Evolutionary conservation across 2,888 invertebrate species (phyloP).

Genomic region (Papilio elwesi): DNA sequence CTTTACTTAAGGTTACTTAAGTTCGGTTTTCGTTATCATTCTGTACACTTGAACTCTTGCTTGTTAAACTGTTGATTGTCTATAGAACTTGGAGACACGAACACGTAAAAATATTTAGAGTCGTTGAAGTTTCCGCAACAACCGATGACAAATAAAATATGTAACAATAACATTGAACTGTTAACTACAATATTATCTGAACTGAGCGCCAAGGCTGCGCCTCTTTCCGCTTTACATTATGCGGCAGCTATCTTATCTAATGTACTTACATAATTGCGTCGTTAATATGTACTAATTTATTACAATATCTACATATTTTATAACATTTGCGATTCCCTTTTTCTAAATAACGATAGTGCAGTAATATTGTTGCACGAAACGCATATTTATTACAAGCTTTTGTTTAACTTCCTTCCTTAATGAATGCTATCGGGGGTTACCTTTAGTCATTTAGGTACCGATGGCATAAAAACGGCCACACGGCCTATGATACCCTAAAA

Average conservation of each 20-base stretch:
- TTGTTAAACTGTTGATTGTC: too few species aligned
- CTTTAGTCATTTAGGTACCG: too few species aligned
- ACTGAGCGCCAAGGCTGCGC: not conserved
- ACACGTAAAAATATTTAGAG: not conserved
- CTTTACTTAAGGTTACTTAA: too few species aligned
- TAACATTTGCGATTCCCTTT: not conserved
- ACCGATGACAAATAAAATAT: not conserved
- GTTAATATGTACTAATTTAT: not conserved
- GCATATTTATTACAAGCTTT: too few species aligned
- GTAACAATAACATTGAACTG: slow-evolving; percentile 4
- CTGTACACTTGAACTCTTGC: too few species aligned
- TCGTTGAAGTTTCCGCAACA: not conserved
- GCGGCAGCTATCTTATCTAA: not conserved
- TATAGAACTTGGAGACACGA: not conserved
- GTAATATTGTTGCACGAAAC: not conserved
- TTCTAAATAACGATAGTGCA: not conserved
- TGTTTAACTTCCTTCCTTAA: too few species aligned
- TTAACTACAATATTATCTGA: slow-evolving; percentile 5
- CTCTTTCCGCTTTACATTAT: not conserved
- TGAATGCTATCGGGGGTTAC: too few species aligned
- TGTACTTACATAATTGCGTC: not conserved
- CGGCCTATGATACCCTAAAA: too few species aligned
- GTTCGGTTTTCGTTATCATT: too few species aligned
- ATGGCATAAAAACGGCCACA: too few species aligned
- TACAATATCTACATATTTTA: not conserved